Percentiles rank a stretch among this genome's conserved stretches.
Evolutionary conservation across 2,888 invertebrate species (phyloP).

Genomic region (Sialis fuliginosa): DNA sequence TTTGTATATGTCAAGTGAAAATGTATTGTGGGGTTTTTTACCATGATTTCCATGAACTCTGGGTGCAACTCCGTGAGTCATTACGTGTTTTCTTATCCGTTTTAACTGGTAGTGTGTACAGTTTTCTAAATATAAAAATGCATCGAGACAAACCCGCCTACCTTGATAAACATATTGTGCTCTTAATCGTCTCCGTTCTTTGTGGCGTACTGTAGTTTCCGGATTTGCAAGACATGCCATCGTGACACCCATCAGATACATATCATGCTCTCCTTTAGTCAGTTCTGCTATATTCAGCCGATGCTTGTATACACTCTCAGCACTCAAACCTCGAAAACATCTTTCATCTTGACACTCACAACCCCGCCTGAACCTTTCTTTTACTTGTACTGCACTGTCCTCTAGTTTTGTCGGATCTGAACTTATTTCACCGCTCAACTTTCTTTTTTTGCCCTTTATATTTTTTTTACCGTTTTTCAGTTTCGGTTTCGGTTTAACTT

Average conservation of each 20-base stretch:
- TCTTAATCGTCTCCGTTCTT: constrained; percentile 50
- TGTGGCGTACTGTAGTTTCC: constrained; percentile 51
- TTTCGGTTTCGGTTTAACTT: constrained; percentile 25
- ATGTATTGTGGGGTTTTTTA: constrained; percentile 64
- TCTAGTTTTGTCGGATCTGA: constrained; percentile 45
- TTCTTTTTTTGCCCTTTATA: constrained; percentile 30
- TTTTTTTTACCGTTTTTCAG: constrained; percentile 24
- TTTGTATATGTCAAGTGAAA: constrained; percentile 59
- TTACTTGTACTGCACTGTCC: constrained; percentile 49
- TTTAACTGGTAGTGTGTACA: constrained; percentile 65
- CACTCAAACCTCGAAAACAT: constrained; percentile 55
- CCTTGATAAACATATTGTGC: constrained; percentile 66
- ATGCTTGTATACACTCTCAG: constrained; percentile 58
- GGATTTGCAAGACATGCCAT: constrained; percentile 65
- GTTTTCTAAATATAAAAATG: constrained; percentile 62
- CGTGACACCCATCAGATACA: constrained; percentile 73
- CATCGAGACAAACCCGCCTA: constrained; percentile 57
- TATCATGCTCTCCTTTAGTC: constrained; percentile 66
- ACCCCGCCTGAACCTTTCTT: constrained; percentile 48
- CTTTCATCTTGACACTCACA: constrained; percentile 62
- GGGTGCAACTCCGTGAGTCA: constrained; percentile 62
- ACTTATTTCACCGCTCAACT: constrained; percentile 23
- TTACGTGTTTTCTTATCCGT: constrained; percentile 57
- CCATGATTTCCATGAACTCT: constrained; percentile 64
- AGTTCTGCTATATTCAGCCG: constrained; percentile 61